Evolutionary conservation across 1,140 invertebrate species (phyloP).

Genomic region (Philopotamus ludificatus): DNA sequence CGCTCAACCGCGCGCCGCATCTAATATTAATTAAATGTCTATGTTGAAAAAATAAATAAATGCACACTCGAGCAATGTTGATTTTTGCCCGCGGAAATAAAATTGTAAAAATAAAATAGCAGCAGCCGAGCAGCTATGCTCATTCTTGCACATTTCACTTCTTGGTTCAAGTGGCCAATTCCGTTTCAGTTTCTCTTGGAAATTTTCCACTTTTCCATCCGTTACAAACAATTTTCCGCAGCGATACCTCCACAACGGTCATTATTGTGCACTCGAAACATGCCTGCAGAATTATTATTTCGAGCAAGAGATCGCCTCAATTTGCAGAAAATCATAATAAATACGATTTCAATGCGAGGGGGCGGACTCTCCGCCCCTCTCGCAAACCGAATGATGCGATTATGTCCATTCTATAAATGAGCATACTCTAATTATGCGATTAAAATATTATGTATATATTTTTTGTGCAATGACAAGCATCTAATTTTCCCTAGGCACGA

Average conservation of each 20-base stretch:
- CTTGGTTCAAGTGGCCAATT: conserved; percentile 10
- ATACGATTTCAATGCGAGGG: neutral
- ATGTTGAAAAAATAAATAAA: neutral
- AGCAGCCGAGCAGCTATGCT: neutral
- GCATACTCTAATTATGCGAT: no score
- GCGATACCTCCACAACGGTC: conserved; percentile 36
- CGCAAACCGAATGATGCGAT: no score
- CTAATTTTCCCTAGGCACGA: conserved; percentile 13
- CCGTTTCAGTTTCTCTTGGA: conserved; percentile 22
- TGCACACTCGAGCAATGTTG: no score
- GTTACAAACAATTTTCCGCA: conserved; percentile 39
- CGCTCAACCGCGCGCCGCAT: no score
- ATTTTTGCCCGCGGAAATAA: no score
- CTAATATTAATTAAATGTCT: neutral
- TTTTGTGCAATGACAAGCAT: neutral
- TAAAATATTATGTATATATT: no score
- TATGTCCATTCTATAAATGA: no score
- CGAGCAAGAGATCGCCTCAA: neutral
- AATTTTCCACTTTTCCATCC: conserved; percentile 10
- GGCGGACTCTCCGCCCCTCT: no score
- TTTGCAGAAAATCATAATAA: neutral
- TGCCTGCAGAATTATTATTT: neutral
- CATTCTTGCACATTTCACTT: neutral
- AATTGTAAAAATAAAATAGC: no score
- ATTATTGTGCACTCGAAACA: conserved; percentile 34